A percentile compares a stretch with the other conserved stretches of the same genome.
phyloP scores from a whole-genome alignment of 2,113 vertebrate genomes.

The Peucedramus taeniatus region DNA sequence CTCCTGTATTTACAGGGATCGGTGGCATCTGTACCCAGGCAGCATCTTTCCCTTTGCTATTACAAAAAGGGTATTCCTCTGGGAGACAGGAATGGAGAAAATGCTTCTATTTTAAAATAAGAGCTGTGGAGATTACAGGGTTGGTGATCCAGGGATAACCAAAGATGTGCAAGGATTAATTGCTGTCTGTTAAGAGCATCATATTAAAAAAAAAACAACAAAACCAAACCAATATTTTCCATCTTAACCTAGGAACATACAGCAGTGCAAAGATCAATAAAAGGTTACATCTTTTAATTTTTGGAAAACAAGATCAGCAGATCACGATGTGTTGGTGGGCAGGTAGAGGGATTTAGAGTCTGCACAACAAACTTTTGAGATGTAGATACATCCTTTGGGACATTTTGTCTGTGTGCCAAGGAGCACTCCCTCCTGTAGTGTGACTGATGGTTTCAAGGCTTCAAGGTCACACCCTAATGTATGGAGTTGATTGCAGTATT shows the following conservation, averaged over 20 bases:
- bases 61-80: neutral
- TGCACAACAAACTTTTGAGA: accelerated
- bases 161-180: neutral
- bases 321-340: neutral
- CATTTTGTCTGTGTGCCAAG: neutral
- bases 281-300: neutral
- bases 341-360: neutral
- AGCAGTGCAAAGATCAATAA: neutral
- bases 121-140: neutral
- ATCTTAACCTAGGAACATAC: neutral
- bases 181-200: neutral
- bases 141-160: neutral
- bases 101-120: neutral
- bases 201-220: neutral
- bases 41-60: neutral
- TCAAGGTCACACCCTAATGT: neutral
- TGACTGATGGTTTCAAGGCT: neutral
- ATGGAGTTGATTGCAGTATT: neutral
- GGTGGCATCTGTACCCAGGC: neutral
- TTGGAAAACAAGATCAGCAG: neutral
- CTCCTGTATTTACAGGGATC: neutral
- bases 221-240: neutral
- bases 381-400: neutral
- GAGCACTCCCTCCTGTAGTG: neutral
- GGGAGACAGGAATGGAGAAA: neutral